Evolutionary conservation across 2,113 vertebrate genomes (phyloP).

Genomic region (Machaerirhynchus nigripectus): DNA sequence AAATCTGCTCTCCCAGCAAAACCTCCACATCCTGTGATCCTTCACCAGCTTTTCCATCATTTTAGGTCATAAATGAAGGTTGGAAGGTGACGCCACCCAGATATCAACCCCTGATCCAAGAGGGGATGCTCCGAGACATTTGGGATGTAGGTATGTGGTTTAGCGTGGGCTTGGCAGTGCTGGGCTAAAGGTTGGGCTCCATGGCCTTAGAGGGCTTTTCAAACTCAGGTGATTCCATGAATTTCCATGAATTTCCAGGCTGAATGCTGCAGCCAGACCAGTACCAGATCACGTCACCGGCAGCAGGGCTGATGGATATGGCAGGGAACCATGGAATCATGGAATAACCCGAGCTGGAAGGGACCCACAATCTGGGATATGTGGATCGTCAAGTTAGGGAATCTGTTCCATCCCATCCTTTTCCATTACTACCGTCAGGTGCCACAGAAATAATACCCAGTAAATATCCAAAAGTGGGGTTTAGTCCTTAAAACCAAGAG

Average conservation of each 20-base stretch:
- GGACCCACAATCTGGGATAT: background rate
- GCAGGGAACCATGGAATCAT: background rate
- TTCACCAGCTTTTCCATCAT: background rate
- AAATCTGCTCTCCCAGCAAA: background rate
- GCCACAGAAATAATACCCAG: rapidly evolving
- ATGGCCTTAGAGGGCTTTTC: background rate
- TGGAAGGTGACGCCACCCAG: background rate
- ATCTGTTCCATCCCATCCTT: background rate
- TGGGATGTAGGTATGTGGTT: background rate
- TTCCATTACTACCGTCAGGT: background rate
- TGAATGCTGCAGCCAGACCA: background rate
- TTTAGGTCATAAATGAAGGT: rapidly evolving
- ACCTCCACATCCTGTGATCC: background rate
- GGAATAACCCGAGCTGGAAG: background rate
- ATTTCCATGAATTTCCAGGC: background rate
- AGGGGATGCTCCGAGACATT: background rate
- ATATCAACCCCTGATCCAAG: background rate
- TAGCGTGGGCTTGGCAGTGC: background rate
- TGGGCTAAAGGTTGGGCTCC: background rate
- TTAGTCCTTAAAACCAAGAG: background rate
- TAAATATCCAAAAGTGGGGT: background rate
- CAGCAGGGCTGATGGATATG: background rate
- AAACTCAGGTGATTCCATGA: background rate
- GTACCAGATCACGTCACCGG: background rate
- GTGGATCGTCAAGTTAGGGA: background rate